Percentiles rank a stretch among this genome's conserved stretches.
These are phyloP conservation scores for Eclectus roratus DNA, from an alignment of 2,113 vertebrate species.

Conservation along the genomic window DNA sequence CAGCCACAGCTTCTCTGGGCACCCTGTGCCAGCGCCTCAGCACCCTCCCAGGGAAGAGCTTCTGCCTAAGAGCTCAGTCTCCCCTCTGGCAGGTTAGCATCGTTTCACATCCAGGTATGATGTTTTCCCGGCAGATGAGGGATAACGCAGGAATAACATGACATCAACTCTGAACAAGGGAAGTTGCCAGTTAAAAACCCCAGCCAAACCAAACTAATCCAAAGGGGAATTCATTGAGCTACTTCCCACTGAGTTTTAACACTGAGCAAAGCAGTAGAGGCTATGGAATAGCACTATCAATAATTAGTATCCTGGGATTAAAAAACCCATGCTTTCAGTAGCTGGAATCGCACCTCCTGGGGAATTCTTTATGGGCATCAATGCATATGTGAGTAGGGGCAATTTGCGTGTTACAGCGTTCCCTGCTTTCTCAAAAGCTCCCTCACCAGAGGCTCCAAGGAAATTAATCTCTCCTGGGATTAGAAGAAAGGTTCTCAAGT, in stretches of 20 bases:
- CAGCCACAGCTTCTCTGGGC: too few relatives aligned
- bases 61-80: too few relatives aligned
- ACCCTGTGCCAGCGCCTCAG: too few relatives aligned
- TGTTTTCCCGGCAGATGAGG: not conserved
- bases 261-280: not conserved
- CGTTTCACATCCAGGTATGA: not conserved
- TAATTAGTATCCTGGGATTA: not conserved
- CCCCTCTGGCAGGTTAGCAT: too few relatives aligned
- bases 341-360: not conserved
- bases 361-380: not conserved
- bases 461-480: slow-evolving; percentile 4
- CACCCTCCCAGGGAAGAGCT: too few relatives aligned
- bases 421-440: not conserved
- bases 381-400: not conserved
- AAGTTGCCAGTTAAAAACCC: not conserved
- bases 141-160: not conserved
- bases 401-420: not conserved
- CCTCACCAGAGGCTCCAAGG: not conserved
- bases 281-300: not conserved
- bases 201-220: not conserved
- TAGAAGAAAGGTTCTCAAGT: not conserved
- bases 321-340: not conserved
- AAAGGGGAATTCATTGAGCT: not conserved
- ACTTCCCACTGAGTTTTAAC: not conserved
- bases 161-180: not conserved